These are phyloP conservation scores for Macropodus opercularis DNA, from an alignment of 2,797 vertebrate species.

Conservation along the genomic window DNA sequence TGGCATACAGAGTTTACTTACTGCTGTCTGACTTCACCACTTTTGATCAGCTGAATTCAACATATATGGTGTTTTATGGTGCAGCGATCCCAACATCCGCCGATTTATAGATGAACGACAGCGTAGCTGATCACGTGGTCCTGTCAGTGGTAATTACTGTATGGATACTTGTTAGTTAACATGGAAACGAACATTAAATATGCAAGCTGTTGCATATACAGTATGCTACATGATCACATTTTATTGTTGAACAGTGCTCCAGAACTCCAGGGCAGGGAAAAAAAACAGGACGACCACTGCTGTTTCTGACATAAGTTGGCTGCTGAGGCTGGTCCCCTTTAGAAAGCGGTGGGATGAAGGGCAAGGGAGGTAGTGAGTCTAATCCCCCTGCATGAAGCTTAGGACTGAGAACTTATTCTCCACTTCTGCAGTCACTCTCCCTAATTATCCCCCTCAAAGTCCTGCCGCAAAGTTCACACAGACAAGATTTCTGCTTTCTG, in stretches of 20 bases:
- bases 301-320: slow-evolving; percentile 30
- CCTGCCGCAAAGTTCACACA: slow-evolving; percentile 60
- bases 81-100: background rate
- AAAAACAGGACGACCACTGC: slow-evolving; percentile 12
- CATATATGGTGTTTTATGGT: background rate
- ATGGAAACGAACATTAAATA: too few relatives aligned
- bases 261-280: slow-evolving; percentile 14
- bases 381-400: slow-evolving; percentile 67
- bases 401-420: slow-evolving; percentile 64
- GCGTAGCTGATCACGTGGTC: background rate
- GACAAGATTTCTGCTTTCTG: slow-evolving; percentile 48
- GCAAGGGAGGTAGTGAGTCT: slow-evolving; percentile 41
- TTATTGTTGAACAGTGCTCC: too few relatives aligned
- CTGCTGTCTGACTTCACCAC: background rate
- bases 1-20: background rate
- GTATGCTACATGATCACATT: too few relatives aligned
- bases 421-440: slow-evolving; percentile 60
- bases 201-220: too few relatives aligned
- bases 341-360: slow-evolving; percentile 27
- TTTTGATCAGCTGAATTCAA: slow-evolving; percentile 2
- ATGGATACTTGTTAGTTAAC: background rate
- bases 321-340: slow-evolving; percentile 36
- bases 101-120: slow-evolving; percentile 1
- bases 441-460: slow-evolving; percentile 78
- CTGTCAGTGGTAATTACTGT: too few relatives aligned